Base-by-base conservation (phyloP, 1,140 invertebrate genomes). In the Drosophila kohkoa region DNA sequence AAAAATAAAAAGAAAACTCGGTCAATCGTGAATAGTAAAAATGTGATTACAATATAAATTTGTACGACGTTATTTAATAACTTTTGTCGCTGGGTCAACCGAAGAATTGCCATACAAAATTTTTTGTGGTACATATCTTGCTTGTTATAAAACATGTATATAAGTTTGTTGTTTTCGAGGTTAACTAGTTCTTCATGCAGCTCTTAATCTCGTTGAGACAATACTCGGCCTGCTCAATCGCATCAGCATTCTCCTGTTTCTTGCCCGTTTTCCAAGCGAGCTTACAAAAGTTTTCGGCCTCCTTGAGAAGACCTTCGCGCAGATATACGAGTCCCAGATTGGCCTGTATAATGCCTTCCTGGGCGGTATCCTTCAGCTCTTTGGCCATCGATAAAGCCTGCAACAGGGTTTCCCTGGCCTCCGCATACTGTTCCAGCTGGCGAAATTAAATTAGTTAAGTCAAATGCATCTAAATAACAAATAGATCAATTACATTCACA, bases 291-390 rank as follows among this genome's bases (percentile, higher is more conserved):
- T 95, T 94, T 89, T 95, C 94, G 1, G 97, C 97, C 89, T 96
- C 94, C 10, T 94, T 91, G 41, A 95, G 90, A 54, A 97, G 89
- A 25, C 95, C 94, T 91, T 96, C 95, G 82, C 96, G 95, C 8
- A 98, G 86, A 82, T 96, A 96, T 58, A 97, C 94, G 70, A 96
- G 95, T 11, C 97, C 98, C 67, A 98, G 92, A 93, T 98, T 99
- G 15, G 97, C 95, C 93, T 97, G 95, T 72, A 98, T 94, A 1
- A 95, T 93, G 6, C 96, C 95, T 68, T 97, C 93, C 60, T 97
- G 95, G 48, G 93, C 85, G 82, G 95, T 95, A 28, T 96, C 95
- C 13, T 93, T 93, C 11, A 96, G 89, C 77, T 93, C 92, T 83
- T 93, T 94, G 5, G 96, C 96, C 70, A 96, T 92, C 76, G 95